Conservation (phyloP, 2,113 vertebrate species). For the Alligator mississippiensis region DNA sequence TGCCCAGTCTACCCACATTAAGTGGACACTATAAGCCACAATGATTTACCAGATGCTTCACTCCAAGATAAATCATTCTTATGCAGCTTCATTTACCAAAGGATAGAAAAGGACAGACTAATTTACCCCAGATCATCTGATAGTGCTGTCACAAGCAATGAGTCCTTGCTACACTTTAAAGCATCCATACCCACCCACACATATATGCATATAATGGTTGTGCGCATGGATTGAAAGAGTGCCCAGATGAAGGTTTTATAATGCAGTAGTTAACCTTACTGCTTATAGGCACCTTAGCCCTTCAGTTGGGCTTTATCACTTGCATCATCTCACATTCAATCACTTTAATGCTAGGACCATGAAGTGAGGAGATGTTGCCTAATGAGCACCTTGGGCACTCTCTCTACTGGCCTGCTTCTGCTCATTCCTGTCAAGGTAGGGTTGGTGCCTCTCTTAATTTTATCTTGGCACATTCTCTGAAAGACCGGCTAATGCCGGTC, state of each 20-base stretch:
- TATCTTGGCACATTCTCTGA: slow-evolving; percentile 17
- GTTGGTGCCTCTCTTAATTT: slow-evolving; percentile 20
- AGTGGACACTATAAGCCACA: too few species aligned
- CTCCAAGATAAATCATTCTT: too few species aligned
- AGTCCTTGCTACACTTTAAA: too few species aligned
- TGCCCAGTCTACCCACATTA: too few species aligned
- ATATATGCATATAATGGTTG: too few species aligned
- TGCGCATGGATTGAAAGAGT: too few species aligned
- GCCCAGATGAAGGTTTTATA: background rate
- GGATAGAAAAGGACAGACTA: too few species aligned
- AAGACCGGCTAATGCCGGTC: slow-evolving; percentile 11
- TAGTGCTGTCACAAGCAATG: too few species aligned
- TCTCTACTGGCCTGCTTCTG: slow-evolving; percentile 45
- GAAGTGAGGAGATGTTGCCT: slow-evolving; percentile 4
- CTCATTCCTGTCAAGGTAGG: slow-evolving; percentile 9
- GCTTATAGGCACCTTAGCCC: background rate
- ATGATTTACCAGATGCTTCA: too few species aligned
- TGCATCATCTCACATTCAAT: slow-evolving; percentile 10
- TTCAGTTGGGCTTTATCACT: background rate
- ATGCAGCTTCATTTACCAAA: too few species aligned
- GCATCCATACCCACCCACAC: too few species aligned
- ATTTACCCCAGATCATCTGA: too few species aligned
- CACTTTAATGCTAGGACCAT: slow-evolving; percentile 20
- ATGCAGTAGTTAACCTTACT: background rate
- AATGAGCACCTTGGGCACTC: slow-evolving; percentile 57